Base-by-base conservation (phyloP, 2,797 vertebrate genomes). In the Coregonus suidteri region DNA sequence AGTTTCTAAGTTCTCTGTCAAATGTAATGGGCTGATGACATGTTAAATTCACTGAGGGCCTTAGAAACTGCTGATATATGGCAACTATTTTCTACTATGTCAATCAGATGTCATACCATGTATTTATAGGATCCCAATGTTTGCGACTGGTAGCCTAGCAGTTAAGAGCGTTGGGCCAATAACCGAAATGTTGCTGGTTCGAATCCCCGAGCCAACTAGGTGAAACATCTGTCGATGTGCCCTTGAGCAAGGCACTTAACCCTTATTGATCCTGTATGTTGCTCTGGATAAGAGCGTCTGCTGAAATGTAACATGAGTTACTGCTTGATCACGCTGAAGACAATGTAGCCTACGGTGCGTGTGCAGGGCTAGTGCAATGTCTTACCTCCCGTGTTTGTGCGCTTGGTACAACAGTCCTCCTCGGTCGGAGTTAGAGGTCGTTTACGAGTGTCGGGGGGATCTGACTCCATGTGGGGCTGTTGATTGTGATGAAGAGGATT, bases 311-410 rank as follows among this genome's bases (percentile, higher is more conserved):
- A 35, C 53, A 73, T 25, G 34, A 73, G 54, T 9, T n/a, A 35
- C 54, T 14, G 73, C 41, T 30, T 18, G 37, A 75, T 47, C 37
- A n/a, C 41, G 41, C 59, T 31, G 14, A 7, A 66, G 76, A 56
- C 74, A 53, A 35, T 34, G 65, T 70, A 81, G 74, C 79, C 76
- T 75, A 79, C 64, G 4, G 13, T 35, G 14, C 9, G 78, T 74
- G 78, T 9, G 79, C 73, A 30, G 75, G 3, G 0, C 4, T 37
- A 34, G 30, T 35, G 9, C 54, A 25, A 13, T 65, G 25, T 85
- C 94, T 95, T 93, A 97, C 96, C 96, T 93, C 95, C 96, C 3
- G 90, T 95, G 93, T 97, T 96, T 88, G 95, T 95, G 87, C 96
- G 94, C 90, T 97, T 97, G 91, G 95, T 97, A 87, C 96, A 95